Base-by-base conservation (phyloP, 2,113 vertebrate species). In the Piaya cayana region DNA sequence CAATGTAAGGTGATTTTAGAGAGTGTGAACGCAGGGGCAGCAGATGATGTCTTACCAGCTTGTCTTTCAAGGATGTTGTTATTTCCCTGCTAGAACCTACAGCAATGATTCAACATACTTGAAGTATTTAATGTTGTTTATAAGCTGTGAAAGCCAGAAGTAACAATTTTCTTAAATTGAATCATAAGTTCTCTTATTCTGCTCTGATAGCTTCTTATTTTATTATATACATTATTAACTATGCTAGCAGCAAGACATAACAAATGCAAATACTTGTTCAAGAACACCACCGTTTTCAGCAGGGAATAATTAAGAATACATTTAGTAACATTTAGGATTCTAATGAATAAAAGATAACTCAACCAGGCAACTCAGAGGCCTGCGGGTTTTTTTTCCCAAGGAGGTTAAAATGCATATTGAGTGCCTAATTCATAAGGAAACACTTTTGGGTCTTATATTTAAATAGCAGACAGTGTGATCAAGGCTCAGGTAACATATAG, bases 271-370 rank as follows among this genome's bases (percentile, higher is more conserved):
- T 93, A 93, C 92, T 95, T 92, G 68, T 91, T 93, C 95, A 89
- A 87, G 93, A 96, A 81, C 90, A 93, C 78, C 79, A 69, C 92
- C 91, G 93, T 92, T 97, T 96, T 91, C 96, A 92, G 86, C 76
- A 82, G 79, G 88, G 93, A 96, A 97, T 95, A 97, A 97, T 97
- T 97, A 96, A 95, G 95, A 95, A 96, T 92, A 96, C 93, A 95
- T 96, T 96, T 96, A 97, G 92, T 97, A 97, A 97, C 88, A 97
- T 97, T 97, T 96, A 95, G 92, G 49, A 95, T 94, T 95, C 88
- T 97, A 95, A 97, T 97, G 96, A 96, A 97, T 97, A 97, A 97
- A 97, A 97, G 92, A 97, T 97, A 93, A 83, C 79, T 77, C 82
- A 94, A 23, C 69, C 49, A 88, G 93, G 69, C 84, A 96, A 86